Evolutionary conservation across 2,888 invertebrate genomes (phyloP), one percentile per base, ranked within the genome.

Genomic region (Gnatocerus cornutus): DNA sequence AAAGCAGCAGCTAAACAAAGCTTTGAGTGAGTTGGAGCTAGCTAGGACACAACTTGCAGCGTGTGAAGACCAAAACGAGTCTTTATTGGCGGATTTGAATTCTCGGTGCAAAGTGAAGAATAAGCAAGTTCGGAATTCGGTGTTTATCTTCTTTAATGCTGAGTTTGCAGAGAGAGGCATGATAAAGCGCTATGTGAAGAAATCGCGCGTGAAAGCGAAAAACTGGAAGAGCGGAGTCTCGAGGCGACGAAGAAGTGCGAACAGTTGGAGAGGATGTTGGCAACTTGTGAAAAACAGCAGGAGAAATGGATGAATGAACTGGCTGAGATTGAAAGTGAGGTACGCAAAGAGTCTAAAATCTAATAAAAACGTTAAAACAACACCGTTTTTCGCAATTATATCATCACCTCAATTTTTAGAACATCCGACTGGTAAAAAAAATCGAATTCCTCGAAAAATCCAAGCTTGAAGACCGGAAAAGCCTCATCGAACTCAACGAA

Each of bases 51-150:
- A 81, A 52, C 71, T 82, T 13, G 43, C 74, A 16, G 58, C 56
- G 21, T 71, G 73, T 3, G 81, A 82, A 69, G 81, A 82, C 41
- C 76, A 79, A 68, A 81, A 79, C 66, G 80, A 80, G 53, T 50
- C 63, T 7, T 69, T 82, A 21, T 78, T 79, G 37, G 64, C 68
- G 8, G 77, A 82, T 50, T 68, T 81, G 29, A 74, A 78, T 73
- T 71, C 48, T 39, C 76, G 37, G 76, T 75, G 46, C 75, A 74
- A 58, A 73, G 66, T 48, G 62, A 77, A 43, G 68, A 14, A 53
- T 10, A 55, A n/a, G 46, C 53, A 48, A 53, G 50, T 65, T 37
- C 50, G 74, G 62, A 29, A 29, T 41, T 14, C 39, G 45, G 27
- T 48, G 39, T 65, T 48, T 12, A 1, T 14, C 4, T n/a, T 33